Evolutionary conservation across 2,113 vertebrate species (phyloP), one percentile per base, ranked within the genome.

Genomic region (Grammomys surdaster): DNA sequence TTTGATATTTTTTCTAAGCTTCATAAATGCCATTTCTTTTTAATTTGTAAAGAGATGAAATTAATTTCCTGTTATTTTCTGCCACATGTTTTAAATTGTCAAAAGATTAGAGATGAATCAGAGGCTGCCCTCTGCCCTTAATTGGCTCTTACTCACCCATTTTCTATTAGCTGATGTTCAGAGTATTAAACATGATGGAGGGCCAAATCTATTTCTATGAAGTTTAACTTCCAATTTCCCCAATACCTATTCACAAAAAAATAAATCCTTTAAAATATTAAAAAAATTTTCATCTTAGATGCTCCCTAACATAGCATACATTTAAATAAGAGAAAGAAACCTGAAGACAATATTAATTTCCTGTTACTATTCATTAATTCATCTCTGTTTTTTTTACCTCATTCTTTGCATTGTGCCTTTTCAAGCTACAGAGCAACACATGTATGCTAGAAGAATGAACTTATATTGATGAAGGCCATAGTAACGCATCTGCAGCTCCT

Each of bases 381-480:
- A 93, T 65, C 36, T 96, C 96, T 56, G 51, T 31, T 97, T 98
- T 98, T 51, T 97, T 97, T 58, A 97, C 65, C 33, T 51, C 31
- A 90, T 96, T 92, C 88, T 94, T 93, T 97, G 97, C 95, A 60
- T 88, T 48, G 73, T 97, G 89, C 95, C 33, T 98, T 97, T 97
- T 97, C 94, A 95, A 98, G 94, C 95, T 97, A 97, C 85, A 98
- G 75, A 97, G 94, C 97, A 96, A 97, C 96, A 98, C 96, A 97
- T 93, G 77, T 58, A 96, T 91, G 91, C 97, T 91, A 97, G 97
- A 96, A 96, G 95, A 98, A 98, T 97, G 96, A 98, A 96, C 92
- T 96, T 98, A 98, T 98, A 97, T 98, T 96, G 97, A 98, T 97
- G 93, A 98, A 98, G 93, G 92, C 87, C 28, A 96, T 26, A 56